Evolutionary conservation across 1,140 invertebrate genomes (phyloP), one percentile per base, ranked within the genome.

Genomic region (Melanaphis sacchari): DNA sequence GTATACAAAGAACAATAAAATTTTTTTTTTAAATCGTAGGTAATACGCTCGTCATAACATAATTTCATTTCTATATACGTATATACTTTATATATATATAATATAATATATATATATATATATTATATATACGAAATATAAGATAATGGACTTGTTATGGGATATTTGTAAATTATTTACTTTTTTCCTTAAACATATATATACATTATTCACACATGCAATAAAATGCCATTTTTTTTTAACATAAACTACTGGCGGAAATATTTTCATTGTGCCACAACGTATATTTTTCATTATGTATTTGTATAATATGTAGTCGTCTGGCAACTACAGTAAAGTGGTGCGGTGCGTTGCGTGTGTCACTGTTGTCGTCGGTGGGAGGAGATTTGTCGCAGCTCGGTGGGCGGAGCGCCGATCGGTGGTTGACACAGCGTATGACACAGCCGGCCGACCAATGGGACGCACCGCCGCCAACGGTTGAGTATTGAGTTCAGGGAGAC

Each of bases 371-470:
- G 89, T 90, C 52, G 15, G 38, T 90, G 89, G 89, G 89, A 31
- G 89, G 89, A 90, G 89, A 31, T 24, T 59, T 90, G 89, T 90
- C 89, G 89, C 89, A 54, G 36, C 2, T 26, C 38, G 26, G 38
- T 90, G 15, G 89, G 89, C 89, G 89, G 89, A n/a, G 89, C 89
- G 49, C 26, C 46, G 89, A 38, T 11, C 15, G 36, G 49, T 38
- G 88, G 88, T 90, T 90, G 88, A 90, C 88, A 90, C 88, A 38
- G 49, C 52, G 49, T 59, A 59, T 24, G 89, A 66, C 89, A 66
- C 52, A 18, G 26, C 6, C 88, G 11, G 54, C 52, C 89, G 52
- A 38, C 89, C 89, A 90, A 90, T 90, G 89, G 40, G 38, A 38
- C 54, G 54, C 52, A 24, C 6, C 49, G 43, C 9, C n/a, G 9